A percentile compares a stretch with the other conserved stretches of the same genome.
These are phyloP conservation scores for Notechis scutatus DNA, from an alignment of 2,113 vertebrate genomes.

Conservation along the genomic window DNA sequence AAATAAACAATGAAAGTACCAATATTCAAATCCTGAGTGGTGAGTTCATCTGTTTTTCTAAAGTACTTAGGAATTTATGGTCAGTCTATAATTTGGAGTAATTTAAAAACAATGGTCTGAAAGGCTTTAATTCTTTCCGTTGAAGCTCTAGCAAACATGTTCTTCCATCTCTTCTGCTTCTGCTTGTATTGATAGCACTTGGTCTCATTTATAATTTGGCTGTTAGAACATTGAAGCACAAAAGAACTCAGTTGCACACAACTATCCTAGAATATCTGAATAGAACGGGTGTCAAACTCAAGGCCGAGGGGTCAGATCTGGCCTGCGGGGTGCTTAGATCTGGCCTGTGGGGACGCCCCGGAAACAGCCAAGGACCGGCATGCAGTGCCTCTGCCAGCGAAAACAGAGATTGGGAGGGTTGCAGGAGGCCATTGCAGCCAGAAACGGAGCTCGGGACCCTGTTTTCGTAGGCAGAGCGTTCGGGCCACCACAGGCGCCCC, in stretches of 20 bases:
- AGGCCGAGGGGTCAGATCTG: no score
- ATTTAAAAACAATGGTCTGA: background rate
- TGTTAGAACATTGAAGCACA: background rate
- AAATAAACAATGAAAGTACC: background rate
- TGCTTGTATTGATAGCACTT: background rate
- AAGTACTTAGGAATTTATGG: background rate
- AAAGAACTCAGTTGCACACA: background rate
- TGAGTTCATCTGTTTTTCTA: background rate
- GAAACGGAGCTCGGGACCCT: no score
- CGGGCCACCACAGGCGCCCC: no score
- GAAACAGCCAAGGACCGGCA: no score
- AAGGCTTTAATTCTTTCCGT: background rate
- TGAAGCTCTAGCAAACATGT: background rate
- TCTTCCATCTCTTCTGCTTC: background rate
- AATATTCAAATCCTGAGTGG: background rate
- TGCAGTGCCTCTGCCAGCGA: no score
- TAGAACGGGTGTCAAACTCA: no score
- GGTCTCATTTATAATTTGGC: background rate
- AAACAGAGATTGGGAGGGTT: no score
- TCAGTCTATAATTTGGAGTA: background rate
- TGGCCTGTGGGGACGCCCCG: no score
- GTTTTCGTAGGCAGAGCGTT: no score
- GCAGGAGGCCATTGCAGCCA: no score
- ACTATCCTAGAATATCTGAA: no score
- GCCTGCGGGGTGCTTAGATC: no score